Evolutionary conservation across 2,888 invertebrate genomes (phyloP).

Genomic region (Helleia helle): DNA sequence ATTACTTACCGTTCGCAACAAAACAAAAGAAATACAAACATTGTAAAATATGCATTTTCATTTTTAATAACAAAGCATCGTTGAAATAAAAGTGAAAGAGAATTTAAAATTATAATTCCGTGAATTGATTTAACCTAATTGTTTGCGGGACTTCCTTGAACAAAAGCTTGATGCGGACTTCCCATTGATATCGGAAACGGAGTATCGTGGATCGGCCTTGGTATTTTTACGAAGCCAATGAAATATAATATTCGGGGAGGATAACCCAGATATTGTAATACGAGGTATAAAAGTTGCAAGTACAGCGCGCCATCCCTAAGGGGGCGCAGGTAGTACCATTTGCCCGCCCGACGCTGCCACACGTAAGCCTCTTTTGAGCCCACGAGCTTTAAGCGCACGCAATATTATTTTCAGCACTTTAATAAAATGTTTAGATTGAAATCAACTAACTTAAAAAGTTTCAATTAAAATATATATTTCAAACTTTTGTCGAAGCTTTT

Average conservation of each 20-base stretch:
- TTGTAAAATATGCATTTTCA: too few species aligned
- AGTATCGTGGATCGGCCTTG: slow-evolving; percentile 51
- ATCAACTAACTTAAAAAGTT: too few species aligned
- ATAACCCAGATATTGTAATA: slow-evolving; percentile 67
- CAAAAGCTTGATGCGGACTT: slow-evolving; percentile 21
- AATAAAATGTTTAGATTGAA: background rate
- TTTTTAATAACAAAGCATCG: too few species aligned
- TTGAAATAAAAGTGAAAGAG: too few species aligned
- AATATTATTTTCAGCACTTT: slow-evolving; percentile 15
- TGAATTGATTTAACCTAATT: background rate
- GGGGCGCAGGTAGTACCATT: slow-evolving; percentile 44
- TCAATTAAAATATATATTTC: too few species aligned
- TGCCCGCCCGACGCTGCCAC: slow-evolving; percentile 57
- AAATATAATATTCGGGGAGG: slow-evolving; percentile 62
- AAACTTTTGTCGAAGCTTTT: too few species aligned
- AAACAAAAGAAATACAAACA: too few species aligned
- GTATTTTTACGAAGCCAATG: slow-evolving; percentile 58
- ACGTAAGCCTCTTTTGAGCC: slow-evolving; percentile 53
- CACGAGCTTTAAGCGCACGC: slow-evolving; percentile 51
- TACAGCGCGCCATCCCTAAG: slow-evolving; percentile 35
- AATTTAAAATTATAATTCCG: background rate
- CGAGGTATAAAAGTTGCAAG: slow-evolving; percentile 53
- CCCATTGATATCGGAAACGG: slow-evolving; percentile 38
- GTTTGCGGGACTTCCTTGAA: slow-evolving; percentile 4
- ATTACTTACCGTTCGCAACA: too few species aligned